Percentiles rank a stretch among this genome's conserved stretches.
These are phyloP conservation scores for Drosophila setosimentum DNA, from an alignment of 2,888 invertebrate genomes.

Conservation along the genomic window DNA sequence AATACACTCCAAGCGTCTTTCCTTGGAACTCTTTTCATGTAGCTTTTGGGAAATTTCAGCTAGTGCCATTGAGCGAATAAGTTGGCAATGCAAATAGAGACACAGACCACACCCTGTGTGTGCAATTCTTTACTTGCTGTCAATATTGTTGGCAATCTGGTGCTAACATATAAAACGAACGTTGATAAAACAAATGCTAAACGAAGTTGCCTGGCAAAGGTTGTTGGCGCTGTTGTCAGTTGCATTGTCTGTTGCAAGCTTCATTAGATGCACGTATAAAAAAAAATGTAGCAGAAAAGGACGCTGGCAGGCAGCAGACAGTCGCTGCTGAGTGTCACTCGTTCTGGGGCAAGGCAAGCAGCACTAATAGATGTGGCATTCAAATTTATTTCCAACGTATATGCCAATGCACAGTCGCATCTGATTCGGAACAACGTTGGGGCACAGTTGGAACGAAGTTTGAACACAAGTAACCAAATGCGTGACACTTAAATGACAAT, in stretches of 20 bases:
- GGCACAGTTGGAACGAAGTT: constrained; percentile 16
- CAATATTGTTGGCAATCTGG: constrained; percentile 61
- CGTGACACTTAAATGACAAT: constrained; percentile 58
- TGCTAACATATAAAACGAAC: constrained; percentile 37
- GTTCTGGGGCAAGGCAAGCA: constrained; percentile 19
- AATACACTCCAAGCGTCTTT: not conserved
- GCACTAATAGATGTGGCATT: constrained; percentile 55
- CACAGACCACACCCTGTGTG: constrained; percentile 38
- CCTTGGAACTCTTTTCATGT: not conserved
- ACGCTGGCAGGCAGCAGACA: not conserved
- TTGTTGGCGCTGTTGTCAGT: constrained; percentile 21
- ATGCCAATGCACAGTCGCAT: constrained; percentile 22
- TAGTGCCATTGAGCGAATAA: constrained; percentile 24
- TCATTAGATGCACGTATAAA: constrained; percentile 55
- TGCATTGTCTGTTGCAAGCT: constrained; percentile 64
- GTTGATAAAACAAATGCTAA: constrained; percentile 55
- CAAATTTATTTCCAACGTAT: constrained; percentile 60
- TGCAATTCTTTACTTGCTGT: constrained; percentile 36
- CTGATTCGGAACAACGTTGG: not conserved
- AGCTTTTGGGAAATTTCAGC: constrained; percentile 7
- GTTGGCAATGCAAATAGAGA: constrained; percentile 56
- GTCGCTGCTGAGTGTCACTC: constrained; percentile 16
- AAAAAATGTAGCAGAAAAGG: not conserved
- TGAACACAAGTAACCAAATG: constrained; percentile 18
- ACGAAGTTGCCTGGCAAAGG: constrained; percentile 50